Percentiles rank a stretch among this genome's conserved stretches.
Evolutionary conservation across 2,888 invertebrate genomes (phyloP).

Genomic region (Drosophila yooni): DNA sequence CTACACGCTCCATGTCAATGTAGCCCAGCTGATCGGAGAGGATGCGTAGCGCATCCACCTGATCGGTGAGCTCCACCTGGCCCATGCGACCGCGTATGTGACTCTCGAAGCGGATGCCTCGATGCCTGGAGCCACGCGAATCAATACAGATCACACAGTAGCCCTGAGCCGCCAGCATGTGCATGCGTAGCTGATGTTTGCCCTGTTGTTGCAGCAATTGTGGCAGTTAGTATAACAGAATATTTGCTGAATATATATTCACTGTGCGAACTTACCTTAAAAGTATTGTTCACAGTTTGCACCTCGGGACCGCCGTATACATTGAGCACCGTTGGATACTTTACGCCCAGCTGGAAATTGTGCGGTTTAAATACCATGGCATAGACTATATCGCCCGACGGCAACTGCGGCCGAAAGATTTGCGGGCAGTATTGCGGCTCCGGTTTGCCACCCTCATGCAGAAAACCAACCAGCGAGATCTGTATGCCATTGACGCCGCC

Average conservation of each 20-base stretch:
- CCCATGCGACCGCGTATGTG: conserved; percentile 96
- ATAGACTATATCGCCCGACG: conserved; percentile 90
- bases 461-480: conserved; percentile 89
- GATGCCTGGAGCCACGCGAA: conserved; percentile 96
- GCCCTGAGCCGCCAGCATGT: conserved; percentile 97
- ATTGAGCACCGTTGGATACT: conserved; percentile 96
- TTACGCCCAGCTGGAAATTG: conserved; percentile 87
- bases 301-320: conserved; percentile 99
- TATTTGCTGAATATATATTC: neutral
- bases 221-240: neutral
- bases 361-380: conserved; percentile 96
- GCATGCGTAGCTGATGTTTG: conserved; percentile 95
- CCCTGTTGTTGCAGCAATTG: conserved; percentile 86
- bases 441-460: conserved; percentile 88
- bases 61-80: conserved; percentile 96
- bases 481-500: conserved; percentile 89
- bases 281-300: conserved; percentile 97
- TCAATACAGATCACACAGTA: conserved; percentile 98
- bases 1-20: conserved; percentile 96
- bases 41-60: conserved; percentile 96
- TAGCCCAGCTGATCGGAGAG: conserved; percentile 93
- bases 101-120: conserved; percentile 96
- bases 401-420: conserved; percentile 89
- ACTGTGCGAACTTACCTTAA: conserved; percentile 88
- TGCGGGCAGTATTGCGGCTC: conserved; percentile 89